Evolutionary conservation across 2,113 vertebrate genomes (phyloP), one percentile per base, ranked within the genome.

Genomic region (Pogona vitticeps): DNA sequence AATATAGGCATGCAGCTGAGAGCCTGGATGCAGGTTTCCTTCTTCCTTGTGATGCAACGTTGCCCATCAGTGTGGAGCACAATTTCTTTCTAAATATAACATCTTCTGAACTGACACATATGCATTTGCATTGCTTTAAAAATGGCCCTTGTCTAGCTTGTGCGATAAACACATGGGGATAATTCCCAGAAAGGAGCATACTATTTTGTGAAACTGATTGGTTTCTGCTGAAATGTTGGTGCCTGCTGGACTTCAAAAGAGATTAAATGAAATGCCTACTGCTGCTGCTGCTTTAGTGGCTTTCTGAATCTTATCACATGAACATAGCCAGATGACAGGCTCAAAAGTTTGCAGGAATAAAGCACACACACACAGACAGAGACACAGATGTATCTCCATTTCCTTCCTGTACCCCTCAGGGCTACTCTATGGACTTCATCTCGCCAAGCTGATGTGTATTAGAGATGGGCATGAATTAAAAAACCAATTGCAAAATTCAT

Each of bases 171-270:
- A 36, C 77, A 76, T 17, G 1, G 63, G 0, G 36, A 67, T 88
- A 71, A 65, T 89, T 65, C 28, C 20, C 36, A 80, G 59, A 31
- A 90, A 76, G 72, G 1, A 2, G 42, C 70, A 88, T 88, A 56
- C 10, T 88, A 31, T 89, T 86, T 90, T 83, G 17, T 26, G 82
- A 86, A 87, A n/a, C 70, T 82, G 84, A 88, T 76, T 92, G 89
- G 20, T 14, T 88, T 90, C 82, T 76, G 26, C 61, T 80, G 85
- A 88, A 89, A 90, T 84, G 88, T 12, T 38, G 56, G 23, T 4
- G 5, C 46, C 75, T 83, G 33, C 36, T 26, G 61, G n/a, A 38
- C 61, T 85, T 85, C 40, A 82, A 80, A 92, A 90, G 26, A 68
- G 71, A 80, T 76, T 58, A 86, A 90, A 83, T 0, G 42, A 85